Evolutionary conservation across 2,888 invertebrate genomes (phyloP).

Genomic region (Eupithecia subumbrata): DNA sequence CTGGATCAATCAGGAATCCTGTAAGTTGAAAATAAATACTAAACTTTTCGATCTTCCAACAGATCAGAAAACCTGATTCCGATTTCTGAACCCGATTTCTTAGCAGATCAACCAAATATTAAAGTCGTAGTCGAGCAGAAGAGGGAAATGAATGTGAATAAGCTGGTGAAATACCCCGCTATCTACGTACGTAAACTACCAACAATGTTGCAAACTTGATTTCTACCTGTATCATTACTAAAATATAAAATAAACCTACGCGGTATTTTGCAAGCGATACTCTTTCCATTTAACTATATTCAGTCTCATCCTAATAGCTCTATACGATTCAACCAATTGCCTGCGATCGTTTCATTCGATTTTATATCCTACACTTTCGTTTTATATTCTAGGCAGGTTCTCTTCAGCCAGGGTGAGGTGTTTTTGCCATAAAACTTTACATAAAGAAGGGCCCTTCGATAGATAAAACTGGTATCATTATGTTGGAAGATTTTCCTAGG

Average conservation of each 20-base stretch:
- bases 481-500: not conserved
- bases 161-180: not conserved
- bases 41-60: not conserved
- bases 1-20: too few species aligned
- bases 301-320: not conserved
- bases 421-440: conserved; percentile 6
- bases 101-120: not conserved
- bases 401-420: not conserved
- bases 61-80: not conserved
- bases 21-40: not conserved
- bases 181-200: not conserved
- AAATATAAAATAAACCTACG: conserved; percentile 19
- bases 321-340: conserved; percentile 10
- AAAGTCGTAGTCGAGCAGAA: not conserved
- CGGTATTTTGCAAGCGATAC: conserved; percentile 6
- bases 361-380: conserved; percentile 7
- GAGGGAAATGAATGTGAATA: not conserved
- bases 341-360: conserved; percentile 3
- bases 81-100: too few species aligned
- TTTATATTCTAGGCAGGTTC: conserved; percentile 7
- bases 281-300: conserved; percentile 6
- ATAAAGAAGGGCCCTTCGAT: not conserved
- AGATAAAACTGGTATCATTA: not conserved
- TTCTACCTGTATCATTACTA: not conserved
- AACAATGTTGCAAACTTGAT: not conserved